Conservation (phyloP, 1,140 invertebrate species). For the Ditylenchus dipsaci region DNA sequence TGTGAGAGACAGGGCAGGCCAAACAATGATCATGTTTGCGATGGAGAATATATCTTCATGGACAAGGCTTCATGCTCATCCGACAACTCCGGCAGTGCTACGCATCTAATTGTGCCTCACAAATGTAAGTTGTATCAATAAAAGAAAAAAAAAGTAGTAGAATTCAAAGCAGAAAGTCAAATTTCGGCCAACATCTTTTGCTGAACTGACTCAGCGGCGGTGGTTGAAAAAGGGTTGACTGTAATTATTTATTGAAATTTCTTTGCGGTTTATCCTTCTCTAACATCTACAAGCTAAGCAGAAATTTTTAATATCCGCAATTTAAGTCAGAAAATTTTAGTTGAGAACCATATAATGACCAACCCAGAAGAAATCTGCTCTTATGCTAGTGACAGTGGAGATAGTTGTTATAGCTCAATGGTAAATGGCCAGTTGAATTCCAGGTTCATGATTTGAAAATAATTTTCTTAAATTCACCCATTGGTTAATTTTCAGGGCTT, state of each 20-base stretch:
- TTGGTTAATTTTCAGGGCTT: not conserved
- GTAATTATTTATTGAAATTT: not conserved
- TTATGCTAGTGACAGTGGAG: constrained; percentile 30
- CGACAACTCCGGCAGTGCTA: constrained; percentile 2
- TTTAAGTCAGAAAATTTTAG: no score
- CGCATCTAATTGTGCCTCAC: constrained; percentile 20
- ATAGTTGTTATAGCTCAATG: constrained; percentile 38
- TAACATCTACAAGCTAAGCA: no score
- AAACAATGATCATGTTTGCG: not conserved
- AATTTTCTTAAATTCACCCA: not conserved
- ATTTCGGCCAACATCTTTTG: no score
- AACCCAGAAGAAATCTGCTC: constrained; percentile 28
- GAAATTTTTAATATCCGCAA: no score
- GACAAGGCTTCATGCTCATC: constrained; percentile 22
- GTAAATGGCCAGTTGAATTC: constrained; percentile 28
- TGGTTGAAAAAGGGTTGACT: no score
- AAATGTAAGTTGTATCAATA: constrained; percentile 15
- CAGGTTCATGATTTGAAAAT: not conserved
- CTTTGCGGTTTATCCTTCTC: no score
- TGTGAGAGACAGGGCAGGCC: no score
- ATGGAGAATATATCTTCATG: constrained; percentile 20
- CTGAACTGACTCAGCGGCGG: no score
- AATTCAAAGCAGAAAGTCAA: no score
- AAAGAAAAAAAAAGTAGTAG: not conserved
- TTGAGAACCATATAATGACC: constrained; percentile 1